These are phyloP conservation scores for Tapirus indicus DNA, from an alignment of 2,797 vertebrate genomes.

Conservation along the genomic window DNA sequence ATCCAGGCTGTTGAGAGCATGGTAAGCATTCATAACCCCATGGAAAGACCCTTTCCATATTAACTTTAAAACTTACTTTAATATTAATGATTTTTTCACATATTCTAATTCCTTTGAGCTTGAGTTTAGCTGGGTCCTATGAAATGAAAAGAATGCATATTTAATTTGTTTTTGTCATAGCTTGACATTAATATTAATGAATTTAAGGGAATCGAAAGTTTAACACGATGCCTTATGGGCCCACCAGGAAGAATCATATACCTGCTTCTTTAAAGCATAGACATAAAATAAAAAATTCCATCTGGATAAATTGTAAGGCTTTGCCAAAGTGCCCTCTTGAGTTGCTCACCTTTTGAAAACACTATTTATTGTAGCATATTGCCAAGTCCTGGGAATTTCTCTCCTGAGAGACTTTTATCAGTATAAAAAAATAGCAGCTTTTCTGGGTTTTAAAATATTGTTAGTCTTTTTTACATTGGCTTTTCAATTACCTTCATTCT, in stretches of 20 bases:
- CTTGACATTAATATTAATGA: slow-evolving; percentile 47
- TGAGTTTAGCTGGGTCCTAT: background rate
- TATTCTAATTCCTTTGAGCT: background rate
- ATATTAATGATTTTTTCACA: background rate
- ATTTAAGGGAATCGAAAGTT: background rate
- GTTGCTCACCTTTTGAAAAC: slow-evolving; percentile 29
- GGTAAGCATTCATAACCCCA: background rate
- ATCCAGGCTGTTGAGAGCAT: background rate
- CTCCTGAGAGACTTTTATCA: slow-evolving; percentile 57
- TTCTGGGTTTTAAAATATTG: slow-evolving; percentile 54
- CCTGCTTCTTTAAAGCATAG: background rate
- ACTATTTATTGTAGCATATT: slow-evolving; percentile 55
- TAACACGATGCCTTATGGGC: background rate
- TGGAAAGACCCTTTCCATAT: background rate
- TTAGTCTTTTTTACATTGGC: background rate
- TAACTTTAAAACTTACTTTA: slow-evolving; percentile 39
- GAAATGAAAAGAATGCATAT: background rate
- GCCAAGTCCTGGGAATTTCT: slow-evolving; percentile 20
- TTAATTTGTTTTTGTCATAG: background rate
- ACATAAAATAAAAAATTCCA: slow-evolving; percentile 1
- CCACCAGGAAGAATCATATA: background rate
- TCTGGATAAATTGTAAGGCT: background rate
- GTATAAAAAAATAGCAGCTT: slow-evolving; percentile 54
- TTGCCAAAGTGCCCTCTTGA: background rate
- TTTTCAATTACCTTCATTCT: slow-evolving; percentile 48